phyloP scores from a whole-genome alignment of 2,888 invertebrate genomes.

The Nasonovia ribisnigri region DNA sequence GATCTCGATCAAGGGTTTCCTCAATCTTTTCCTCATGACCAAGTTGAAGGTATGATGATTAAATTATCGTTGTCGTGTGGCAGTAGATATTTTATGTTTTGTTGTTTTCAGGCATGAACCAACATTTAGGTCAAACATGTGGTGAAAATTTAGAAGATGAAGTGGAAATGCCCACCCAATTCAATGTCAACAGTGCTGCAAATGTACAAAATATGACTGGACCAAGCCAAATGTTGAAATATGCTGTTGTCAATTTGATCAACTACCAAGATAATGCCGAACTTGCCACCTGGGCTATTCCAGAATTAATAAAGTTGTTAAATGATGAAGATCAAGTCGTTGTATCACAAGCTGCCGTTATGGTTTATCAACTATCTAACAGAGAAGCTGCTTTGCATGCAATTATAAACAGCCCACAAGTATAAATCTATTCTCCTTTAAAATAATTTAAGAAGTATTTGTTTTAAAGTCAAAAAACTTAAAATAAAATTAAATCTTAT shows the following conservation, averaged over 20 bases:
- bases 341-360: slow-evolving; percentile 98
- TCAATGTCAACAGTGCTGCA: slow-evolving; percentile 94
- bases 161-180: slow-evolving; percentile 95
- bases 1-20: slow-evolving; percentile 91
- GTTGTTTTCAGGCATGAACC: slow-evolving; percentile 85
- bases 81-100: background rate
- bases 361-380: slow-evolving; percentile 98
- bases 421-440: slow-evolving; percentile 65
- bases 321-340: slow-evolving; percentile 97
- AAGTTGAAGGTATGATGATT: slow-evolving; percentile 83
- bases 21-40: slow-evolving; percentile 93
- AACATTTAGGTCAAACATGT: slow-evolving; percentile 94
- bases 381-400: slow-evolving; percentile 97
- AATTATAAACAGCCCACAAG: slow-evolving; percentile 93
- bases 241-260: slow-evolving; percentile 97
- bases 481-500: background rate
- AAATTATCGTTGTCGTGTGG: background rate
- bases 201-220: slow-evolving; percentile 96
- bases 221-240: slow-evolving; percentile 97
- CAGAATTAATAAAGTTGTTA: slow-evolving; percentile 94
- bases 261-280: slow-evolving; percentile 99
- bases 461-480: background rate
- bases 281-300: slow-evolving; percentile 94
- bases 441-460: background rate
- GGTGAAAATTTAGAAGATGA: slow-evolving; percentile 97